These are phyloP conservation scores for Apaloderma vittatum DNA, from an alignment of 2,113 vertebrate genomes.

Conservation along the genomic window DNA sequence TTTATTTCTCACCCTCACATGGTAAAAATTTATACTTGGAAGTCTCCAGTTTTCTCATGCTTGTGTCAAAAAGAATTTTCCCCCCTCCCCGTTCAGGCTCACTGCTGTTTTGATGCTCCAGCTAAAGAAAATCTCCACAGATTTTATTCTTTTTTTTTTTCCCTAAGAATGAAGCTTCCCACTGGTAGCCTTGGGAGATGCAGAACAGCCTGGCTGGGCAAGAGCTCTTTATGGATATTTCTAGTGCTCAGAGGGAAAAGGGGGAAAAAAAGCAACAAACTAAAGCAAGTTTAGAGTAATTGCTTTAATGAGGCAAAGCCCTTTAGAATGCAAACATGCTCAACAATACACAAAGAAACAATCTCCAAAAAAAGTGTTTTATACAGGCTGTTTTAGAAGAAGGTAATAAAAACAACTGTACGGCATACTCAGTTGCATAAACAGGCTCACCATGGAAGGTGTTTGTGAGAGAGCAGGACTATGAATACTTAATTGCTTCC, in stretches of 20 bases:
- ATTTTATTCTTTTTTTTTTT: background rate
- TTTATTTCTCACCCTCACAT: background rate
- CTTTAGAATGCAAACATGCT: slow-evolving; percentile 56
- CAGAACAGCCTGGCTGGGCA: slow-evolving; percentile 49
- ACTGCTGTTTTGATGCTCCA: slow-evolving; percentile 27
- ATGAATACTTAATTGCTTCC: slow-evolving; percentile 69
- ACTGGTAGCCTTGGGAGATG: slow-evolving; percentile 46
- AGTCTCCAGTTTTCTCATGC: background rate
- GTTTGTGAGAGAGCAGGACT: slow-evolving; percentile 56
- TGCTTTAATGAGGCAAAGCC: slow-evolving; percentile 78
- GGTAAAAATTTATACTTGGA: background rate
- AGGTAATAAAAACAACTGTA: slow-evolving; percentile 62
- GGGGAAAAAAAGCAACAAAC: slow-evolving; percentile 52
- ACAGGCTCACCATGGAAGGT: slow-evolving; percentile 72
- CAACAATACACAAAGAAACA: slow-evolving; percentile 80
- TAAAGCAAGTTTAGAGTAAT: slow-evolving; percentile 72
- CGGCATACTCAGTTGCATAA: slow-evolving; percentile 57
- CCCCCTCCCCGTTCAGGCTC: background rate
- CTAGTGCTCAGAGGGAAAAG: slow-evolving; percentile 61
- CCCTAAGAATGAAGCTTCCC: slow-evolving; percentile 31
- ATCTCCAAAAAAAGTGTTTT: slow-evolving; percentile 75
- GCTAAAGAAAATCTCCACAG: slow-evolving; percentile 10
- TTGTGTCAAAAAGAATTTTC: background rate
- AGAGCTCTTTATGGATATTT: slow-evolving; percentile 67
- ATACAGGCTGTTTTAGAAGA: slow-evolving; percentile 73